Evolutionary conservation across 2,888 invertebrate genomes (phyloP).

Genomic region (Drosophila macrospina): DNA sequence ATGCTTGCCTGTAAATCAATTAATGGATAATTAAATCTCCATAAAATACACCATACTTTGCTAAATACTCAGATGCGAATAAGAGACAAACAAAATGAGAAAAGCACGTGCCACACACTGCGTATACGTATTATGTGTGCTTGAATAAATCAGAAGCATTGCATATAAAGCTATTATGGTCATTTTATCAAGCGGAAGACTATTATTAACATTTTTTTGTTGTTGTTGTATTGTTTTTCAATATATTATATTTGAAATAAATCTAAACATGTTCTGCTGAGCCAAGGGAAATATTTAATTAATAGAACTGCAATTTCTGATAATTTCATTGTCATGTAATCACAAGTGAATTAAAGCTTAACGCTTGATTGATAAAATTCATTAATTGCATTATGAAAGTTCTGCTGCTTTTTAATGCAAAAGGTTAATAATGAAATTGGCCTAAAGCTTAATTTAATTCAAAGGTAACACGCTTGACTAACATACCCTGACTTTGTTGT

Average conservation of each 20-base stretch:
- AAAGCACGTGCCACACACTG: constrained; percentile 16
- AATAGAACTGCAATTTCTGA: too few species aligned
- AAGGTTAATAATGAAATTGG: too few species aligned
- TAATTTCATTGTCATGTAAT: too few species aligned
- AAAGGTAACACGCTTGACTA: too few species aligned
- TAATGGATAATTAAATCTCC: constrained; percentile 50
- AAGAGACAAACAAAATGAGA: background rate
- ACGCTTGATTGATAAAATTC: too few species aligned
- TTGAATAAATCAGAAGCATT: constrained; percentile 14
- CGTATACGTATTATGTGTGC: constrained; percentile 47
- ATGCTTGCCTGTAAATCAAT: constrained; percentile 46
- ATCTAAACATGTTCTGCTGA: background rate
- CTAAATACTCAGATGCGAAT: constrained; percentile 13
- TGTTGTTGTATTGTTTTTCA: too few species aligned
- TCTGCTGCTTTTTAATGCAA: too few species aligned
- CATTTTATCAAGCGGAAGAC: constrained; percentile 3
- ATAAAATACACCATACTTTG: constrained; percentile 4
- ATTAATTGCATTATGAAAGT: too few species aligned
- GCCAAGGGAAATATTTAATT: background rate
- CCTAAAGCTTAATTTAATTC: too few species aligned
- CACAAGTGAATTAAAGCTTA: too few species aligned
- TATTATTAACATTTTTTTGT: background rate
- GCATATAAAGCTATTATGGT: background rate
- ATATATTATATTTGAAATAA: background rate
- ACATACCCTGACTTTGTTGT: too few species aligned